Base-by-base conservation (phyloP, 2,797 vertebrate genomes). In the Chaenodraco wilsoni region DNA sequence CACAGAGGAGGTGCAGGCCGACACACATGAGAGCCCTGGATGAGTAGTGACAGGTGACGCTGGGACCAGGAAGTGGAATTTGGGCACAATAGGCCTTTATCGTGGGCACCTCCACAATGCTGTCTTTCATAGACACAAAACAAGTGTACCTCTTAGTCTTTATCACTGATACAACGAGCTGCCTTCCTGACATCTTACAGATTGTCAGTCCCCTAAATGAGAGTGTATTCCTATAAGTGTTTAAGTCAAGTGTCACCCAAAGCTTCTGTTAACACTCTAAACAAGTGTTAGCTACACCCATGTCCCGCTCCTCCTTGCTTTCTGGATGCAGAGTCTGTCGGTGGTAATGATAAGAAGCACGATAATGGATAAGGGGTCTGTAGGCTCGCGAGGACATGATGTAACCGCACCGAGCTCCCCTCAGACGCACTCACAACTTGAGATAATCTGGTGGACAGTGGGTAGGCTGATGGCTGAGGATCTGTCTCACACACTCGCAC, bases 231-330 rank as follows among this genome's bases (percentile, higher is more conserved):
- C 83, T 86, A 63, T 80, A 84, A 76, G 80, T 33, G 72, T 84
- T 76, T 76, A 89, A 84, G 87, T 90, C 84, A 90, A 86, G 87
- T 88, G 82, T 84, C 80, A 85, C 60, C 71, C 78, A 81, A 64
- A 77, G 81, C 88, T 84, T 89, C 87, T 90, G 90, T 91, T 92
- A 87, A 91, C 91, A 86, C 87, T 78, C 78, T 77, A 78, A 83
- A 89, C 88, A 88, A 86, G 87, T 91, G 91, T 81, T 81, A 78
- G 87, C 31, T 70, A 85, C 84, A 85, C 63, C 61, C 58, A 9
- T 66, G 55, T 64, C 69, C 54, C 23, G 55, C 72, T 84, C 43
- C 33, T 46, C 56, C 43, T 45, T 69, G 81, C 52, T 82, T 81
- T 74, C 69, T 50, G 79, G 84, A 75, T 72, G 56, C 66, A 56